phyloP scores from a whole-genome alignment of 2,888 invertebrate genomes.

The Rhamnusium bicolor region DNA sequence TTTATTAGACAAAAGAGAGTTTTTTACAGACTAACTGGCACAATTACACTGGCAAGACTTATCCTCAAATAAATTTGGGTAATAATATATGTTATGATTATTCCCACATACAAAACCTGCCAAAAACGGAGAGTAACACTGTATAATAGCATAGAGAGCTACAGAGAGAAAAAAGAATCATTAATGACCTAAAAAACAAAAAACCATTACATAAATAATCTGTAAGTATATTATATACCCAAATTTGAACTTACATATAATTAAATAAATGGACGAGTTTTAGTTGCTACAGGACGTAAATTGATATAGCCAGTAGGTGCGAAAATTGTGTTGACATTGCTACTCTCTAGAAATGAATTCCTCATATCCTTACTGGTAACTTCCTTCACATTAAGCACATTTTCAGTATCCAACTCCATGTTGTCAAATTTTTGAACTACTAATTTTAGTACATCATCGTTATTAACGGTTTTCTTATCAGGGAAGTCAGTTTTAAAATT shows the following conservation, averaged over 20 bases:
- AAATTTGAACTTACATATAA: slow-evolving; percentile 43
- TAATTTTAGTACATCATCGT: slow-evolving; percentile 51
- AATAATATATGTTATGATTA: slow-evolving; percentile 47
- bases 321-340: slow-evolving; percentile 57
- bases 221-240: background rate
- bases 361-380: slow-evolving; percentile 57
- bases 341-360: slow-evolving; percentile 46
- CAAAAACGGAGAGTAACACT: slow-evolving; percentile 58
- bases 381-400: slow-evolving; percentile 57
- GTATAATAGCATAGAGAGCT: slow-evolving; percentile 56
- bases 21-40: background rate
- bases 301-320: slow-evolving; percentile 67
- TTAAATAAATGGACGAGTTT: slow-evolving; percentile 33
- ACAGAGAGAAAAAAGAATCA: slow-evolving; percentile 50
- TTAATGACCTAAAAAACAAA: slow-evolving; percentile 50
- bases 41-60: slow-evolving; percentile 33
- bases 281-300: slow-evolving; percentile 53
- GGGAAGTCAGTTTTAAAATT: slow-evolving; percentile 33
- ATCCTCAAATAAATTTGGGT: slow-evolving; percentile 52
- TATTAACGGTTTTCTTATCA: slow-evolving; percentile 31
- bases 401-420: slow-evolving; percentile 58
- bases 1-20: slow-evolving; percentile 34
- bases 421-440: slow-evolving; percentile 58
- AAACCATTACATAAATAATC: background rate
- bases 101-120: slow-evolving; percentile 57